Conservation (phyloP, 2,113 vertebrate species). For the Athene noctua region DNA sequence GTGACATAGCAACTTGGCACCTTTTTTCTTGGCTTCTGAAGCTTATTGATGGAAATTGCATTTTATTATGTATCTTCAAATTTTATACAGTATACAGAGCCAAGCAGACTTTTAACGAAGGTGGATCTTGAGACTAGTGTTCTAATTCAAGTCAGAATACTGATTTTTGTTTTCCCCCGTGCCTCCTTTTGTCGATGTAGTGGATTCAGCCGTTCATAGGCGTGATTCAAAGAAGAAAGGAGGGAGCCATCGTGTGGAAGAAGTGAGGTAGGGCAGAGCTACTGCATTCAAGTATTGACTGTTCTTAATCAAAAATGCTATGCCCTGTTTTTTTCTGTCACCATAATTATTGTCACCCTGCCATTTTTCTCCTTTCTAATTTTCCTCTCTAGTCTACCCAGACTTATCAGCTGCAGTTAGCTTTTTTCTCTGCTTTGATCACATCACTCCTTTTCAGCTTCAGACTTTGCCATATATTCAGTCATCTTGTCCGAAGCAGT, state of each 20-base stretch:
- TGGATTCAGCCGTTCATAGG: not conserved
- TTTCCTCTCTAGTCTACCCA: not conserved
- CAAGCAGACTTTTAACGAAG: not conserved
- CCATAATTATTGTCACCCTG: not conserved
- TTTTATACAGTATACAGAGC: not conserved
- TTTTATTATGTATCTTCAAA: not conserved
- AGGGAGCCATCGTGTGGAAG: not conserved
- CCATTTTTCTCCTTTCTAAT: not conserved
- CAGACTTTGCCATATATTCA: not conserved
- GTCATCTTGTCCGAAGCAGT: not conserved
- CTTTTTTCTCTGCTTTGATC: not conserved
- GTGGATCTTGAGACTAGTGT: not conserved
- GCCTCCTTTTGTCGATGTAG: not conserved
- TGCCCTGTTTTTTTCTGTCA: not conserved
- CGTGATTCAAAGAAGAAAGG: not conserved
- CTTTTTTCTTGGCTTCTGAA: not conserved
- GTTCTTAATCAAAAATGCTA: not conserved
- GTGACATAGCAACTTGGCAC: not conserved
- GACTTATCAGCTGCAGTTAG: not conserved
- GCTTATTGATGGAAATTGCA: not conserved
- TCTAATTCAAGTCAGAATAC: not conserved
- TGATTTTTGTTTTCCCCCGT: not conserved
- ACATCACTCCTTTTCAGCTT: not conserved
- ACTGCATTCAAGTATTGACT: not conserved
- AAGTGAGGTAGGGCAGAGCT: not conserved